Conservation (phyloP, 2,797 vertebrate species). For the Platalea minor region DNA sequence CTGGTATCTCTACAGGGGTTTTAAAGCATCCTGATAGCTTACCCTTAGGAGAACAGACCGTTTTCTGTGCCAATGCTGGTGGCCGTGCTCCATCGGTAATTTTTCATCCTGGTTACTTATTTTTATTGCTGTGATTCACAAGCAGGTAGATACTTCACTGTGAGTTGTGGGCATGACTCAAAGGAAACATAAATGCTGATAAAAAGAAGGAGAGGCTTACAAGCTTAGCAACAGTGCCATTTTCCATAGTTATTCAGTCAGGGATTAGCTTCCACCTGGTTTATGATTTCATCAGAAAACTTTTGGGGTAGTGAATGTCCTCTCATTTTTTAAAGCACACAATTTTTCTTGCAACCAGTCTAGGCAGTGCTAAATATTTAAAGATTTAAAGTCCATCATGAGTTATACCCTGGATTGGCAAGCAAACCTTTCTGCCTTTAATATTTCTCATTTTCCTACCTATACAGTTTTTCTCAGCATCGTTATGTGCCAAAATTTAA, state of each 20-base stretch:
- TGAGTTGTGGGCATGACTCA: neutral
- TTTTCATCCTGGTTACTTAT: neutral
- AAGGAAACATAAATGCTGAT: neutral
- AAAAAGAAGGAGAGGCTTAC: neutral
- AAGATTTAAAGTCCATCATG: neutral
- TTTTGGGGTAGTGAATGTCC: accelerated
- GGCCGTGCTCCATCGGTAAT: accelerated
- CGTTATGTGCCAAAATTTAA: neutral
- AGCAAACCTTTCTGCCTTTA: neutral
- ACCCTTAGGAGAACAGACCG: neutral
- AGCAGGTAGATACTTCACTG: neutral
- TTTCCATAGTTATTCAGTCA: accelerated
- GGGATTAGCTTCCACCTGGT: neutral
- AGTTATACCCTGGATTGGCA: neutral
- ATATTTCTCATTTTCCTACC: neutral
- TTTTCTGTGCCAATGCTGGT: accelerated
- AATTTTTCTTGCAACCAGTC: neutral
- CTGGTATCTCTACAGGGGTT: neutral
- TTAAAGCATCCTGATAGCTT: neutral
- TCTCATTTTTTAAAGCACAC: neutral
- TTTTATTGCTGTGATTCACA: neutral
- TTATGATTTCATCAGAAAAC: neutral
- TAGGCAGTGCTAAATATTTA: neutral
- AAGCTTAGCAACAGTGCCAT: neutral
- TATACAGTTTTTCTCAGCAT: neutral